Base-by-base conservation (phyloP, 2,113 vertebrate genomes). In the Martes martes region DNA sequence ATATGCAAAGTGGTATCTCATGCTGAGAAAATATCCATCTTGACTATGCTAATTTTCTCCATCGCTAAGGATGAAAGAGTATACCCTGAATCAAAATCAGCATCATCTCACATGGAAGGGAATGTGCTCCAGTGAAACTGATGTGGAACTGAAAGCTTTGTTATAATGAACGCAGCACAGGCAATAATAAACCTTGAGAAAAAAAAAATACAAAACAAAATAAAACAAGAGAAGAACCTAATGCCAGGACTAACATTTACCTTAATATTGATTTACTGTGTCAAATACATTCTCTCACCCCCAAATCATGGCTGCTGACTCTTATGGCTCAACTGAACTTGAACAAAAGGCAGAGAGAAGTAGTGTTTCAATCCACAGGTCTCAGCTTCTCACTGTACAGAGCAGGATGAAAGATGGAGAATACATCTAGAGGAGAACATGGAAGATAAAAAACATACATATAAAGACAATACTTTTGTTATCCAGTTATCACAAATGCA, bases 1-100 rank as follows among this genome's bases (percentile, higher is more conserved):
- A 86, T 26, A 88, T 97, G 36, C 21, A 96, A 93, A 98, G 67
- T 24, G 93, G 69, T 94, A 86, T 28, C 13, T 97, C 76, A 80
- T 69, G 4, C 94, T 97, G 94, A 88, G 57, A 93, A 94, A 98
- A 96, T 92, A 90, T 88, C 71, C 80, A 74, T 95, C 96, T 83
- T 89, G 84, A 95, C 93, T 97, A 91, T 97, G 97, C 65, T 97
- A 98, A 94, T 98, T 98, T 98, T 98, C 93, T 47, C 74, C 92
- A 89, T 78, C 42, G 13, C 94, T 94, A 63, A 92, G 86, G 98
- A 87, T 23, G 39, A 79, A 82, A 97, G 26, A 91, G 45, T 55
- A 85, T n/a, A 14, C 4, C 93, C 80, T 96, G 97, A 98, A 98
- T 97, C 95, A 98, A 97, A 98, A 63, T 61, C 67, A 89, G n/a